Evolutionary conservation across 2,797 vertebrate genomes (phyloP), one percentile per base, ranked within the genome.

Genomic region (Silurus aristotelis): DNA sequence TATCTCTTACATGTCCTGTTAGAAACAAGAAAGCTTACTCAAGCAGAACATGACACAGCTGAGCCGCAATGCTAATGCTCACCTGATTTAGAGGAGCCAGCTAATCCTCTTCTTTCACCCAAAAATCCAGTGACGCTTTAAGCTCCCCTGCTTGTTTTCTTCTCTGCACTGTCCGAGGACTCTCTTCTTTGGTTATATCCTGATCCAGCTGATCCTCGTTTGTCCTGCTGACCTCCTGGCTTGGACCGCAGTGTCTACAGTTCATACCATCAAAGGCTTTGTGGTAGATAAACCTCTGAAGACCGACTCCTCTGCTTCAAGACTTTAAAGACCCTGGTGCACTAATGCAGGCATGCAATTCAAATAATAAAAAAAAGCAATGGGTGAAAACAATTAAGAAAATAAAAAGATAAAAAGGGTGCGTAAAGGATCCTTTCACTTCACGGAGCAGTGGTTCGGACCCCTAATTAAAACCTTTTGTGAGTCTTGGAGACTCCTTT

Each of bases 221-320:
- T 93, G 93, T 92, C 89, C 88, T 87, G 92, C 90, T 94, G 95
- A 95, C 95, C 95, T 96, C 95, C 94, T 94, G 94, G 92, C 89
- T 94, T 95, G 94, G 94, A 85, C 91, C 58, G 86, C 88, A 75
- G 83, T 88, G 93, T 95, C 95, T 96, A 95, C 83, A 95, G 95
- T 95, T 96, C 96, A 97, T 97, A 95, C 96, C 96, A 95, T 95
- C 95, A 95, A 92, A 94, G 91, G 93, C 95, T 95, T 96, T 95
- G 95, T 94, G 94, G 95, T 93, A 95, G 93, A 94, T 95, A 96
- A 97, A 94, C 95, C 95, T 93, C 87, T 85, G 90, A 91, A 93
- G 90, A 90, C 2, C 93, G 95, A 93, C 95, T 91, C 93, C 91
- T 92, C 89, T 83, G 87, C 88, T 91, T 88, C 81, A 75, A 94